These are phyloP conservation scores for Agelas oroides DNA, from an alignment of 37 sponge, comb jelly and placozoan genomes.

Conservation along the genomic window DNA sequence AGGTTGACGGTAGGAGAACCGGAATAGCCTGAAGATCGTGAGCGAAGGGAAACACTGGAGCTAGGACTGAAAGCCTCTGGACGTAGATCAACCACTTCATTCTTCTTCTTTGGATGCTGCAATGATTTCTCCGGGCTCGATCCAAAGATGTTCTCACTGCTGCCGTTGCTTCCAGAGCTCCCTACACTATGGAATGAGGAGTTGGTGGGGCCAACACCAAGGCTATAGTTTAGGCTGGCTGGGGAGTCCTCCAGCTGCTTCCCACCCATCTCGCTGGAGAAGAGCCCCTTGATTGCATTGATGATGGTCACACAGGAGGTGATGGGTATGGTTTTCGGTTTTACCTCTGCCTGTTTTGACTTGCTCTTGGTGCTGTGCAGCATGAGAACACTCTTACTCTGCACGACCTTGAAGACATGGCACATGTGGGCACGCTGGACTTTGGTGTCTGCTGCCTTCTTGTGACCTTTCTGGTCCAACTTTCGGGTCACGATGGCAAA, in stretches of 20 bases:
- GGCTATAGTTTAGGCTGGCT: background rate
- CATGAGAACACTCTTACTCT: constrained; percentile 42
- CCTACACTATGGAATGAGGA: background rate
- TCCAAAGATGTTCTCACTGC: constrained; percentile 3
- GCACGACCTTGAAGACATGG: constrained; percentile 72
- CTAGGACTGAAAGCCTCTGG: constrained; percentile 13
- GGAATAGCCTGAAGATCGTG: background rate
- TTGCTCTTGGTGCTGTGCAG: constrained; percentile 31
- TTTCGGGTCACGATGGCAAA: constrained; percentile 74
- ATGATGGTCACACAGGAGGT: constrained; percentile 53
- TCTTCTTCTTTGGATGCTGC: constrained; percentile 1
- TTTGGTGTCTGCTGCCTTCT: constrained; percentile 40
- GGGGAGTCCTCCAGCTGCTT: background rate
- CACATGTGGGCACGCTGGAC: constrained; percentile 47
- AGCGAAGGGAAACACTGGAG: background rate
- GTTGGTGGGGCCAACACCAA: background rate
- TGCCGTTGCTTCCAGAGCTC: constrained; percentile 18
- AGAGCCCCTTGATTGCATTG: constrained; percentile 63
- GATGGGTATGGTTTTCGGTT: constrained; percentile 46
- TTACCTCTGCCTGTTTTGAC: background rate
- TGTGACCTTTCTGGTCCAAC: constrained; percentile 7
- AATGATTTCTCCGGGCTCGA: background rate
- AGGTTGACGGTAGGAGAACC: background rate
- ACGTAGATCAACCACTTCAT: constrained; percentile 69
- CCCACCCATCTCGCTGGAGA: too few species aligned